Evolutionary conservation across 1,140 invertebrate species (phyloP).

Genomic region (Cherax destructor): DNA sequence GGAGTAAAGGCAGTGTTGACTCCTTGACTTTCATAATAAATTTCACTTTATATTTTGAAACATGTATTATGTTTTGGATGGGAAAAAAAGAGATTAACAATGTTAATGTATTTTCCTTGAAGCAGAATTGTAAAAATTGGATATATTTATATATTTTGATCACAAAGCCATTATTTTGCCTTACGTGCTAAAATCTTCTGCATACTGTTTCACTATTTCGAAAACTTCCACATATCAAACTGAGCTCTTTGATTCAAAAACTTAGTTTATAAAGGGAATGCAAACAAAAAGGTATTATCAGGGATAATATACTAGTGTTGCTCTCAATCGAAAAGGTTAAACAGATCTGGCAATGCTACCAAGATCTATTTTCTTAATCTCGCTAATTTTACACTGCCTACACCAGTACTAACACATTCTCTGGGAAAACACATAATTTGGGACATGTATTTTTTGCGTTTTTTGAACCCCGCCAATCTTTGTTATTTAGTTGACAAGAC

Average conservation of each 20-base stretch:
- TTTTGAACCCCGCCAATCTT: slow-evolving; percentile 30
- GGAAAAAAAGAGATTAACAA: slow-evolving; percentile 34
- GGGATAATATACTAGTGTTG: neutral
- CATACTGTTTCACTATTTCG: slow-evolving; percentile 19
- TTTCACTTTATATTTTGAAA: slow-evolving; percentile 43
- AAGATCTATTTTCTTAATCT: neutral
- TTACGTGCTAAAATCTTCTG: slow-evolving; percentile 23
- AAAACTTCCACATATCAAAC: slow-evolving; percentile 35
- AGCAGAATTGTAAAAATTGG: slow-evolving; percentile 34
- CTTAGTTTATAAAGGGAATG: neutral
- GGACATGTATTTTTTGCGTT: slow-evolving; percentile 17
- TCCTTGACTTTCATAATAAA: neutral
- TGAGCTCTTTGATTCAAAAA: neutral
- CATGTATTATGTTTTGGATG: slow-evolving; percentile 50
- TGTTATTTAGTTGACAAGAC: slow-evolving; percentile 48
- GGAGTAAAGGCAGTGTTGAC: neutral
- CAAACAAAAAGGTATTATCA: slow-evolving; percentile 5
- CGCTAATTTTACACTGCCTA: slow-evolving; percentile 50
- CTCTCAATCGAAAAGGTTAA: neutral
- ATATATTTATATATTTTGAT: slow-evolving; percentile 55
- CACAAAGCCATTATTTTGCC: slow-evolving; percentile 36
- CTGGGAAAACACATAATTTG: slow-evolving; percentile 40
- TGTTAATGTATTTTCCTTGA: slow-evolving; percentile 55
- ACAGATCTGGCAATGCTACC: neutral
- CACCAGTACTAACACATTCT: slow-evolving; percentile 60